phyloP scores from a whole-genome alignment of 2,888 invertebrate species.

The Rhagonycha fulva region DNA sequence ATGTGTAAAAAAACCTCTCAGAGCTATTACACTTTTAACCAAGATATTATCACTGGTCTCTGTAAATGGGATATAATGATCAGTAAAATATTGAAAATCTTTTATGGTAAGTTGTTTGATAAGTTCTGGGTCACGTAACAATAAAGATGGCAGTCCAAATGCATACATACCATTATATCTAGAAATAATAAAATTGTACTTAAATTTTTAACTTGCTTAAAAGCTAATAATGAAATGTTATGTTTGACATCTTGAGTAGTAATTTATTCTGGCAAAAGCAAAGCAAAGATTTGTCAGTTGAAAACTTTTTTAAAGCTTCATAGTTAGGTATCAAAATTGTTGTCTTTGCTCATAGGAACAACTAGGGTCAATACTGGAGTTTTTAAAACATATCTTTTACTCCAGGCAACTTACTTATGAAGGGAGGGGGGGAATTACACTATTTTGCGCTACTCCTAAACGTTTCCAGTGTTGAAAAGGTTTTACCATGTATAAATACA shows the following conservation, averaged over 20 bases:
- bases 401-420: too few relatives aligned
- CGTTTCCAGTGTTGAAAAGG: not conserved
- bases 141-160: not conserved
- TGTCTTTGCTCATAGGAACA: too few relatives aligned
- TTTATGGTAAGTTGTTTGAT: conserved; percentile 54
- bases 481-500: not conserved
- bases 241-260: too few relatives aligned
- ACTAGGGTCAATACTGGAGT: too few relatives aligned
- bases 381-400: too few relatives aligned
- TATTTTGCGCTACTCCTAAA: not conserved
- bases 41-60: not conserved
- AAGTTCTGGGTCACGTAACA: not conserved
- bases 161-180: not conserved
- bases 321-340: too few relatives aligned
- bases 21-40: not conserved
- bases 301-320: too few relatives aligned
- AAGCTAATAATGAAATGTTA: too few relatives aligned
- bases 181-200: conserved; percentile 12
- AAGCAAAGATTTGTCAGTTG: too few relatives aligned
- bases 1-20: conserved; percentile 16
- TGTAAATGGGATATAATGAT: not conserved
- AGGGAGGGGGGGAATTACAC: too few relatives aligned
- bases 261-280: too few relatives aligned
- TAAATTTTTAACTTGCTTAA: not conserved
- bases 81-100: conserved; percentile 58